Percentiles rank a stretch among this genome's conserved stretches.
Evolutionary conservation across 2,888 invertebrate genomes (phyloP).

Genomic region (Pantelozetes paolii): DNA sequence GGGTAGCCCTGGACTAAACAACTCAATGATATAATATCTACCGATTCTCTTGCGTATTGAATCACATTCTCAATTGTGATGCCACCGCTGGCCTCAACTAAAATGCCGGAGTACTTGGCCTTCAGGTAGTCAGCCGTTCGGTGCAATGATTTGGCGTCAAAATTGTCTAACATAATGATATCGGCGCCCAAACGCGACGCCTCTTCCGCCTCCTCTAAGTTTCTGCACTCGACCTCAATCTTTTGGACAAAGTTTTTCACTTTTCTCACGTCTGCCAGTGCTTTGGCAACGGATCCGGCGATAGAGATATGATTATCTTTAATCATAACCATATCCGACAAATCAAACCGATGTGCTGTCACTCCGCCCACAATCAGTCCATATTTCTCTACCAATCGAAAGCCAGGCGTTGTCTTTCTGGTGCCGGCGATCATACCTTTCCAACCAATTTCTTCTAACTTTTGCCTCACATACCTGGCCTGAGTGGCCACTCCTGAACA

Average conservation of each 20-base stretch:
- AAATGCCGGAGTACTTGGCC: constrained; percentile 50
- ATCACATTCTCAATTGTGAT: constrained; percentile 51
- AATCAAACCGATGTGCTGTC: constrained; percentile 49
- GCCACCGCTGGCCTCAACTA: constrained; percentile 55
- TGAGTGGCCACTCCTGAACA: constrained; percentile 54
- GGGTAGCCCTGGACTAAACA: constrained; percentile 54
- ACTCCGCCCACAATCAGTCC: constrained; percentile 54
- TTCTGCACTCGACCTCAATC: constrained; percentile 55
- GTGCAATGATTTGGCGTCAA: constrained; percentile 51
- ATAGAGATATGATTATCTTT: constrained; percentile 55
- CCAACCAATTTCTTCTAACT: constrained; percentile 50
- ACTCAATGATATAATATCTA: constrained; percentile 55
- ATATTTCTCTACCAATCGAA: constrained; percentile 56
- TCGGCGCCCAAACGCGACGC: constrained; percentile 54
- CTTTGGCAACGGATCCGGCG: constrained; percentile 1
- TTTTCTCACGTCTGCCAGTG: constrained; percentile 48
- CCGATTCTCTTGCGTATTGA: constrained; percentile 50
- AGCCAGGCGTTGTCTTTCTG: constrained; percentile 56
- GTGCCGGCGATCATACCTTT: constrained; percentile 54
- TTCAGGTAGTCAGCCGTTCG: constrained; percentile 51
- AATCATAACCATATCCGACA: constrained; percentile 53
- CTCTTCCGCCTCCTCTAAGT: constrained; percentile 52
- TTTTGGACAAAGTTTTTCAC: constrained; percentile 52
- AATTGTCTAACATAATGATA: constrained; percentile 56
- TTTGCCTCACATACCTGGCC: constrained; percentile 44